Base-by-base conservation (phyloP, 2,113 vertebrate species). In the Stigmatopora nigra region DNA sequence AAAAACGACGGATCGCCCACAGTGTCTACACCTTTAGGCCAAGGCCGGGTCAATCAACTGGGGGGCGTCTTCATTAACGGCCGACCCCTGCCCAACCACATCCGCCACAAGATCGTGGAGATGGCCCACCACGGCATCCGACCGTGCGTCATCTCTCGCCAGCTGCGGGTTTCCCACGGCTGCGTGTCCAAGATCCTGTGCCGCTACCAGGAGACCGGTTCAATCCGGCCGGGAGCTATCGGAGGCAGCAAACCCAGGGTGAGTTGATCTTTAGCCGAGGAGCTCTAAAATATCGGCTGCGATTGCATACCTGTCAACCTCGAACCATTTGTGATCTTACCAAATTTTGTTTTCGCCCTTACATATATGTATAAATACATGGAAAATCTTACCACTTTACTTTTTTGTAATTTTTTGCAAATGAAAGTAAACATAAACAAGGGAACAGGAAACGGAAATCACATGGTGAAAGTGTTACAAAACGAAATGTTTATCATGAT, bases 151-250 rank as follows among this genome's bases (percentile, higher is more conserved):
- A 99, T 99, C 86, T 99, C 96, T 66, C 84, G 96, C 0, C 96
- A 98, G 90, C 83, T 99, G 38, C 90, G 96, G 0, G 96, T 98
- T 51, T 97, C 95, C 63, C 96, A 98, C 56, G 95, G 96, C 44
- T 98, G 95, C 59, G 95, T 97, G 16, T 98, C 96, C 90, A 97
- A 98, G 88, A 98, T 98, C 79, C 93, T 98, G 19, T 99, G 96
- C 75, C 90, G 96, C 49, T 99, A 98, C 88, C 96, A 99, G 65
- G 95, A 99, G 82, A 99, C 96, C 0, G 96, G 96, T 2, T 99
- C 96, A 69, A 99, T 99, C 89, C 88, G 96, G 1, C 96, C 96
- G 5, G 96, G 96, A 38, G 96, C 96, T 41, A 98, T 98, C 31
- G 96, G 96, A 0, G 96, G 96, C 79, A 98, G 96, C 88, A 98